Evolutionary conservation across 2,888 invertebrate species (phyloP).

Genomic region (Nomada ferruginata): DNA sequence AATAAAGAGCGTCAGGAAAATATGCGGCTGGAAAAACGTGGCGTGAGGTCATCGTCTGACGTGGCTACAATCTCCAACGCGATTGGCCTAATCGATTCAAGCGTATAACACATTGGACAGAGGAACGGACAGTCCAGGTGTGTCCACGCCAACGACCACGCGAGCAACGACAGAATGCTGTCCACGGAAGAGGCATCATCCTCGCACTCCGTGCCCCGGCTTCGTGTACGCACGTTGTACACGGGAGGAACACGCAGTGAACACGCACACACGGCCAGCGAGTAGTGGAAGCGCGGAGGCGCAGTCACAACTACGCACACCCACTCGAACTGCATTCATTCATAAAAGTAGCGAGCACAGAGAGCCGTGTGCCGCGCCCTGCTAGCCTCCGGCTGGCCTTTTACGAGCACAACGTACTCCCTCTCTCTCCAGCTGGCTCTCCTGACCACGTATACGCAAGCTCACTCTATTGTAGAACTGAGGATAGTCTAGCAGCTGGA

Average conservation of each 20-base stretch:
- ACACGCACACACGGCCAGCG: constrained; percentile 22
- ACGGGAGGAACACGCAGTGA: constrained; percentile 1
- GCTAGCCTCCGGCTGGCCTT: constrained; percentile 67
- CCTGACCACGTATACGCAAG: constrained; percentile 13
- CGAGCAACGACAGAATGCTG: constrained; percentile 20
- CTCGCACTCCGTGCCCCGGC: constrained; percentile 1
- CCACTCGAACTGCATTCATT: constrained; percentile 80
- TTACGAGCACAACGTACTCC: constrained; percentile 58
- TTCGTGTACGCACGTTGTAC: constrained; percentile 42
- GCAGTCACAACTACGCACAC: constrained; percentile 76
- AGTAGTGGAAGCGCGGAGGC: constrained; percentile 57
- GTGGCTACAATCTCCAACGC: constrained; percentile 33
- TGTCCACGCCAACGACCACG: constrained; percentile 13
- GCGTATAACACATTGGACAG: neutral
- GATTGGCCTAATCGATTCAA: constrained; percentile 34
- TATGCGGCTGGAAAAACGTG: constrained; percentile 44
- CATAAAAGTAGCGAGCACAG: constrained; percentile 77
- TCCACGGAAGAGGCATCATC: constrained; percentile 39
- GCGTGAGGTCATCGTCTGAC: constrained; percentile 54
- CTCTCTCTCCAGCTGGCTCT: constrained; percentile 1
- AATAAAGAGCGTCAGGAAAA: constrained; percentile 23
- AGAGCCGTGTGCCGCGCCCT: constrained; percentile 59
- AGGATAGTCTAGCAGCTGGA: no score
- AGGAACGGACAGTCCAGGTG: constrained; percentile 17
- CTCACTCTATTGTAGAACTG: no score